Conservation (phyloP, 2,888 invertebrate genomes). For the Calliphora vomitoria region DNA sequence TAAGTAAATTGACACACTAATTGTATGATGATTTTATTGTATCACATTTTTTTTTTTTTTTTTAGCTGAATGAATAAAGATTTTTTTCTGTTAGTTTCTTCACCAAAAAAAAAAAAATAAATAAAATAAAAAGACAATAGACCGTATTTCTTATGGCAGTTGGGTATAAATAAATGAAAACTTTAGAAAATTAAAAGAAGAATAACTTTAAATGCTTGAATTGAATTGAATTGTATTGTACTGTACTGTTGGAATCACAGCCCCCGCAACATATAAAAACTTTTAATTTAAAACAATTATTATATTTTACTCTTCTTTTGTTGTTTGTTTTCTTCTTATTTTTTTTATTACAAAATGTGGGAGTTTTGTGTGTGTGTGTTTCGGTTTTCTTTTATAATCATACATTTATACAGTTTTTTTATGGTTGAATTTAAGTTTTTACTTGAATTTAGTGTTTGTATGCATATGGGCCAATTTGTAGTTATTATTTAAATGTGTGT, state of each 20-base stretch:
- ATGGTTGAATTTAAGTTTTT: slow-evolving; percentile 31
- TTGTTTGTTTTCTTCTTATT: background rate
- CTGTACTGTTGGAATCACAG: slow-evolving; percentile 24
- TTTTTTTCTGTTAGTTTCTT: background rate
- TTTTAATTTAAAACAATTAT: slow-evolving; percentile 58
- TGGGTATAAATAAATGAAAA: slow-evolving; percentile 8
- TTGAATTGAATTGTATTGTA: slow-evolving; percentile 41
- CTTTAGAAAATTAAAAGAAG: background rate
- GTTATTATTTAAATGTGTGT: slow-evolving; percentile 4
- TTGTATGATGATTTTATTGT: slow-evolving; percentile 56
- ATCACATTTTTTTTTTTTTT: background rate
- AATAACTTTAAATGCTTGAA: slow-evolving; percentile 37
- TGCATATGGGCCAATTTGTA: slow-evolving; percentile 25
- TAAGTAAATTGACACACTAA: slow-evolving; percentile 69
- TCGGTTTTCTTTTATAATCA: background rate
- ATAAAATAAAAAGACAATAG: background rate
- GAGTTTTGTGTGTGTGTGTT: slow-evolving; percentile 13
- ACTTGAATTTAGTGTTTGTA: background rate
- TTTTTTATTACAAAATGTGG: slow-evolving; percentile 48
- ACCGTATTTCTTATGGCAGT: slow-evolving; percentile 1
- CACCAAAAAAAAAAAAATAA: slow-evolving; percentile 2
- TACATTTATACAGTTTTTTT: slow-evolving; percentile 16
- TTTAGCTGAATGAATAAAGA: slow-evolving; percentile 10
- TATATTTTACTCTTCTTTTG: slow-evolving; percentile 38
- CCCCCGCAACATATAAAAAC: slow-evolving; percentile 23